Evolutionary conservation across 1,140 invertebrate genomes (phyloP).

Genomic region (Papilio machaon): DNA sequence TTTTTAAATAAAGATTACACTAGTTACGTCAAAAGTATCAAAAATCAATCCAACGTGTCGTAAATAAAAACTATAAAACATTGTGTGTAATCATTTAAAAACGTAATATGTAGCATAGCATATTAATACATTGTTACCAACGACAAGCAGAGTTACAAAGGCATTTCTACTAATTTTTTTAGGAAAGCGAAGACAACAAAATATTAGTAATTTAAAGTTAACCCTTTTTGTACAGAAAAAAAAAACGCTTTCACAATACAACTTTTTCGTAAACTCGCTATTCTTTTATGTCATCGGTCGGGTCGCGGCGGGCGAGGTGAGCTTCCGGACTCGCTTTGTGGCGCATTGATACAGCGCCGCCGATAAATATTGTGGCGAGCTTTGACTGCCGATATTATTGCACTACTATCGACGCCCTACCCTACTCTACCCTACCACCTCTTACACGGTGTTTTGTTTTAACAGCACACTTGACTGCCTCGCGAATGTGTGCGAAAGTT

Average conservation of each 20-base stretch:
- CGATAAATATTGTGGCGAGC: conserved; percentile 79
- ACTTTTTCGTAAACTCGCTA: neutral
- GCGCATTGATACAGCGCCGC: conserved; percentile 71
- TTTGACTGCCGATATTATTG: conserved; percentile 58
- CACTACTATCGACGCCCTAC: conserved; percentile 28
- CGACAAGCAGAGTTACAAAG: too few relatives aligned
- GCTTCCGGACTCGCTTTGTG: conserved; percentile 77
- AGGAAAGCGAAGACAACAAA: too few relatives aligned
- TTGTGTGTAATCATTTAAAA: too few relatives aligned
- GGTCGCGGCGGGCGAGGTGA: conserved; percentile 59
- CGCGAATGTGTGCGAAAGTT: neutral
- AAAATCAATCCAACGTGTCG: neutral
- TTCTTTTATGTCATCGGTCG: conserved; percentile 10
- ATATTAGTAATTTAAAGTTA: neutral
- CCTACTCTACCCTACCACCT: conserved; percentile 7
- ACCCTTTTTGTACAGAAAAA: neutral
- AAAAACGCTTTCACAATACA: neutral
- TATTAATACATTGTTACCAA: too few relatives aligned
- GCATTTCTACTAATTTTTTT: too few relatives aligned
- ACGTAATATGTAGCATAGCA: too few relatives aligned
- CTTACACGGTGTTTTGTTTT: conserved; percentile 8
- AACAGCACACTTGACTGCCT: conserved; percentile 22
- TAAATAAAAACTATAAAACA: neutral
- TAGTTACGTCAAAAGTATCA: neutral
- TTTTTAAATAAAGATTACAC: neutral